These are phyloP conservation scores for Sphyrna mokarran DNA, from an alignment of 2,113 vertebrate genomes.

Conservation along the genomic window DNA sequence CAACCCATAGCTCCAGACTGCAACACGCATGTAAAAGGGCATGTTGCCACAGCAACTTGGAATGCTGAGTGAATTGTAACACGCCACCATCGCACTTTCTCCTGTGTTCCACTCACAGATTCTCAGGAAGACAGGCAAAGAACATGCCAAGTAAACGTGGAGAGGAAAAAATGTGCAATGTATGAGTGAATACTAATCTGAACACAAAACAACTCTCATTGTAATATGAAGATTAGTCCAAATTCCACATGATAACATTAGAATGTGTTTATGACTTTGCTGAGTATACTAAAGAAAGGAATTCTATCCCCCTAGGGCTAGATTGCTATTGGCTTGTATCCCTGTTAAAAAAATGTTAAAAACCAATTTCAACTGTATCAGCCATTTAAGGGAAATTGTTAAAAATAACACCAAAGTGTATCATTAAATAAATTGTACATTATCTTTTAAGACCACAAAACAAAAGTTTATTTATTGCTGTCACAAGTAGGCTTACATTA, in stretches of 20 bases:
- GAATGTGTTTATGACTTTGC: neutral
- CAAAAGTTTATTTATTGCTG: no score
- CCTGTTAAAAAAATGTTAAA: neutral
- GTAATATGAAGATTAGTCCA: neutral
- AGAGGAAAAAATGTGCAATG: neutral
- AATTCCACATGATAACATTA: slow-evolving; percentile 3
- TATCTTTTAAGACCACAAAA: no score
- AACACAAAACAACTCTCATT: neutral
- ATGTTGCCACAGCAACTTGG: neutral
- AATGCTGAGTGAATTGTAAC: neutral
- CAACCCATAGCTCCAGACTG: neutral
- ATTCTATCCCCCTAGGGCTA: neutral
- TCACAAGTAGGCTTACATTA: no score
- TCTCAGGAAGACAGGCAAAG: neutral
- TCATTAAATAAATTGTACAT: neutral
- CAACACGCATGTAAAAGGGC: neutral
- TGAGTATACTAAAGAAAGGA: neutral
- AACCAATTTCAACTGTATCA: neutral
- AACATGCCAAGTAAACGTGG: neutral
- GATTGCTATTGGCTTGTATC: neutral
- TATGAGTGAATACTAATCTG: neutral
- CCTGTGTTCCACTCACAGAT: neutral
- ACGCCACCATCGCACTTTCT: neutral
- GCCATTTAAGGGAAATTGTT: neutral
- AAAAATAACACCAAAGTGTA: neutral